Base-by-base conservation (phyloP, 2,113 vertebrate genomes). In the Chunga burmeisteri region DNA sequence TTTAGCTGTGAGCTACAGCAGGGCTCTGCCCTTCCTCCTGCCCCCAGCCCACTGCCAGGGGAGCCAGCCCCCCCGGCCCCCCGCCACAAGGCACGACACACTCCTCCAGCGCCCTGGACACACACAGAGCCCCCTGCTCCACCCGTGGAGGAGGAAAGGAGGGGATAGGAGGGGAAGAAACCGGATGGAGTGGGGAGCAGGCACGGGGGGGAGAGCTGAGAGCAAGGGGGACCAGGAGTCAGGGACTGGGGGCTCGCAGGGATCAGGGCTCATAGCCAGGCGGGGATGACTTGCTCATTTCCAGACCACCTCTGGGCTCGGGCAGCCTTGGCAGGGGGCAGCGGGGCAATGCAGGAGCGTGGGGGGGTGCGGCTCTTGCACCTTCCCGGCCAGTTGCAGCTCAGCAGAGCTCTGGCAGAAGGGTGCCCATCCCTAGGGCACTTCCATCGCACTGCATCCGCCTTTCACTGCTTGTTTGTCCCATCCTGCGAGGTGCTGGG, bases 1-100 rank as follows among this genome's bases (percentile, higher is more conserved):
- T 96, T 97, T 94, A 97, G 87, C 63, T 65, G 82, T 94, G 96
- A 97, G 95, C 93, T 93, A 94, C 92, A 95, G 70, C 95, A 93
- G 93, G 68, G 62, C 94, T 95, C 75, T 95, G 93, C 91, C 81
- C 89, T 96, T 87, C 81, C 89, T 93, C 89, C 81, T 93, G 84
- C 91, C 92, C 82, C n/a, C 70, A 75, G 26, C 59, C 63, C 3
- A 1, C 88, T 85, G 88, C 78, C 79, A 86, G 79, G 77, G 79
- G 58, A 27, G 34, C 16, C 59, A 47, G 22, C 15, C 61, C 84
- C 75, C 77, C 36, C 21, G 4, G 16, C 49, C 66, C 65, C 55
- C 50, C 6, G 0, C 42, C 55, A 27, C 66, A 26, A 47, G 61
- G 29, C 53, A 36, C 5, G 15, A 23, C 49, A 73, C 62, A 4